Conservation (phyloP, 2,888 invertebrate genomes). For the Nymphalis polychloros region DNA sequence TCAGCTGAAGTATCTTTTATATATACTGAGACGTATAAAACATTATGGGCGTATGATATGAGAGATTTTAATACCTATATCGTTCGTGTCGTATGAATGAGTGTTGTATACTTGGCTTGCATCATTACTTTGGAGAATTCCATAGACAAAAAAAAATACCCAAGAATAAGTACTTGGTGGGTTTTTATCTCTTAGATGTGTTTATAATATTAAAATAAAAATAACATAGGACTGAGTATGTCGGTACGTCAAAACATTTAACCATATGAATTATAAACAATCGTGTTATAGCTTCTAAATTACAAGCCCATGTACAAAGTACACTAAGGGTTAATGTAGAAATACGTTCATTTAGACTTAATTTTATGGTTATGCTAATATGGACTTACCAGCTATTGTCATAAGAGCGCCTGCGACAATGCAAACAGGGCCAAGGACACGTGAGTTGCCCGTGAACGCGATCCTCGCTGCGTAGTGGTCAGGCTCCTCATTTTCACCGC, state of each 20-base stretch:
- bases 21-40: not conserved
- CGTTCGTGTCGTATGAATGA: too few relatives aligned
- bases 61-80: too few relatives aligned
- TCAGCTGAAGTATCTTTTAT: constrained; percentile 10
- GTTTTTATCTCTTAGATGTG: not conserved
- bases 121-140: too few relatives aligned
- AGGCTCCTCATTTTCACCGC: constrained; percentile 86
- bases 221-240: too few relatives aligned
- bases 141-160: too few relatives aligned
- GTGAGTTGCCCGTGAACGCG: constrained; percentile 87
- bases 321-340: not conserved
- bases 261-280: too few relatives aligned
- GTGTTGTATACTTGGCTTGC: too few relatives aligned
- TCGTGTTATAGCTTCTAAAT: not conserved
- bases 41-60: not conserved
- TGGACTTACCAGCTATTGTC: constrained; percentile 78
- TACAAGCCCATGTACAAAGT: not conserved
- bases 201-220: too few relatives aligned
- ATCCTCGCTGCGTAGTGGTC: constrained; percentile 87
- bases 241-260: too few relatives aligned
- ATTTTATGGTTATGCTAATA: not conserved
- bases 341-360: not conserved
- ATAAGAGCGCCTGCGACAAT: constrained; percentile 88
- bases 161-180: not conserved
- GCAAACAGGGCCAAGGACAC: constrained; percentile 87